Evolutionary conservation across 2,888 invertebrate species (phyloP), one percentile per base, ranked within the genome.

Genomic region (Mamestra brassicae): DNA sequence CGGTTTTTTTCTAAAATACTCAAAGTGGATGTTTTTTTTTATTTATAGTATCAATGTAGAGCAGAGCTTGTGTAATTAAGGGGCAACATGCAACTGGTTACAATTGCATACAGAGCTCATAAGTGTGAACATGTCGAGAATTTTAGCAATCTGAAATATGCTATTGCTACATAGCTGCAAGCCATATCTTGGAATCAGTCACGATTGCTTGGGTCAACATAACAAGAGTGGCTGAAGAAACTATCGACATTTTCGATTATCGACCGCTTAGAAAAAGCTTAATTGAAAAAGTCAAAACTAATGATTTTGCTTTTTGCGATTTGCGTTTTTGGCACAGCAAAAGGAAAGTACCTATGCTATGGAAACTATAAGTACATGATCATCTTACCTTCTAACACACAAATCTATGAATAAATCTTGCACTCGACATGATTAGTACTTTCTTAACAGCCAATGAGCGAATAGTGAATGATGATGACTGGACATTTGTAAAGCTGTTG

Each of bases 401-500:
- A 52, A 55, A 54, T 57, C 3, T 38, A 64, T 42, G 26, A 62
- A 62, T 55, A 54, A 36, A 42, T 42, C 54, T 62, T 57, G 38
- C 26, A 47, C 8, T 61, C 1, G 11, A 38, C 47, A 66, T 42
- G 62, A 50, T 36, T 34, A 62, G 42, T 67, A 62, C 50, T 61
- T 71, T 60, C 54, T 58, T 71, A 15, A 76, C 67, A 64, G 50
- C 75, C 68, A 72, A 72, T 62, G 73, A 80, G 64, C 62, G 67
- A 70, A 64, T 54, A 47, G 73, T 75, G 50, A 76, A 81, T 83
- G 60, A 73, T 64, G 70, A 77, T 76, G 60, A 62, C 34, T 70
- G 52, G 71, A 45, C 52, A n/a, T 52, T 26, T 52, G 17, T 34
- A 34, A 5, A 65, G 65, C 69, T 47, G 47, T 80, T 78, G 65